Conservation (phyloP, 2,888 invertebrate species). For the Mesorhabditis spiculigera region DNA sequence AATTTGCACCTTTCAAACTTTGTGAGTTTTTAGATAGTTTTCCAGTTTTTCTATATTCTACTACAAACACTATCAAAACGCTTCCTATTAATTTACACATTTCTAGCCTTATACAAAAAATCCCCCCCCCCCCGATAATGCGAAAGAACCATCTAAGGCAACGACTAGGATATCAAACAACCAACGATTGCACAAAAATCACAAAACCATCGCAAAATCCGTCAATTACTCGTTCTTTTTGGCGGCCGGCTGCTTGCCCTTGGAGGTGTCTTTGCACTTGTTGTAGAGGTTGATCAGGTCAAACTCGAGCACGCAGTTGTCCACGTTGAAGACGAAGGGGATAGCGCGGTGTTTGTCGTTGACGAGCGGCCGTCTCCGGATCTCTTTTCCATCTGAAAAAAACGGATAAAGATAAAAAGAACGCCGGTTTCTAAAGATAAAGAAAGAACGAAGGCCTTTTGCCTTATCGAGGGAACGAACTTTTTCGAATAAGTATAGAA, state of each 20-base stretch:
- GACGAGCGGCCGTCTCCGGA: constrained; percentile 73
- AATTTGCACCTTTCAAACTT: too few species aligned
- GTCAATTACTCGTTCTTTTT: constrained; percentile 6
- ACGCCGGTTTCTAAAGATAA: not conserved
- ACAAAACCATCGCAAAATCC: not conserved
- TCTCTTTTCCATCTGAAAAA: constrained; percentile 34
- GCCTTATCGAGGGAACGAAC: too few species aligned
- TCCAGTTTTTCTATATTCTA: too few species aligned
- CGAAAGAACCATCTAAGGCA: not conserved
- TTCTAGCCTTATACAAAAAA: too few species aligned
- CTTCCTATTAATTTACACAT: too few species aligned
- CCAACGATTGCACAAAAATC: not conserved
- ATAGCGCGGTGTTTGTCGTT: constrained; percentile 77
- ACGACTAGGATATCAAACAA: not conserved
- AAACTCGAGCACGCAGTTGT: constrained; percentile 82
- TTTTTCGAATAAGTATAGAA: too few species aligned
- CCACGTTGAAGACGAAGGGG: constrained; percentile 72
- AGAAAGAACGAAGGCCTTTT: not conserved
- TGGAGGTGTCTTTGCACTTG: constrained; percentile 69
- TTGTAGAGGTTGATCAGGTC: constrained; percentile 81
- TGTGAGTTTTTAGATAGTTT: too few species aligned
- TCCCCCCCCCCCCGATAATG: too few species aligned
- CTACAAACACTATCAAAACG: too few species aligned
- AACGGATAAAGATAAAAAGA: not conserved
- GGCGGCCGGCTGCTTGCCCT: not conserved